Conservation (phyloP, 2,113 vertebrate species). For the Hippocampus abdominalis region DNA sequence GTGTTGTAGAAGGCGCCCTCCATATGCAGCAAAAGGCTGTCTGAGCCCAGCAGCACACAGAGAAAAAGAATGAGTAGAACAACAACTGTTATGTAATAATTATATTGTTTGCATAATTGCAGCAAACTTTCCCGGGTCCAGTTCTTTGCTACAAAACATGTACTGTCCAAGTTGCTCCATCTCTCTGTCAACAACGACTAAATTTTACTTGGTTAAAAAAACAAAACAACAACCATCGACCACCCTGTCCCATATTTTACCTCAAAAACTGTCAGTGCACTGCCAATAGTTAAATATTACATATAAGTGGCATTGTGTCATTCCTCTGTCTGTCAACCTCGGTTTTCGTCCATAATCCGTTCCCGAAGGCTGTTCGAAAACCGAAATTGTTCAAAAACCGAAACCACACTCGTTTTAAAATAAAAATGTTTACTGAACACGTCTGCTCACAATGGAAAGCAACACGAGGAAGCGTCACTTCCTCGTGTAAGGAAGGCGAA, state of each 20-base stretch:
- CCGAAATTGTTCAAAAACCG: no score
- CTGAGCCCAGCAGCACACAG: constrained; percentile 16
- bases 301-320: not conserved
- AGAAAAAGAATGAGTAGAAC: constrained; percentile 7
- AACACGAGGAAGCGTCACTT: no score
- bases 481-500: no score
- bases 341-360: no score
- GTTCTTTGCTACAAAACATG: constrained; percentile 8
- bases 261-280: not conserved
- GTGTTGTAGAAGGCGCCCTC: constrained; percentile 10
- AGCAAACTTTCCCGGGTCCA: not conserved
- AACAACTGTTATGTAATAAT: constrained; percentile 30
- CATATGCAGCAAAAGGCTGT: constrained; percentile 10
- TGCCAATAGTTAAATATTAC: constrained; percentile 1
- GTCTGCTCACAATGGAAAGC: no score
- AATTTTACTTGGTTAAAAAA: not conserved
- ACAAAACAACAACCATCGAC: not conserved
- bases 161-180: not conserved
- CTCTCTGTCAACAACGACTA: not conserved
- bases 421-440: no score
- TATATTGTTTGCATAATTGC: constrained; percentile 5
- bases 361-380: no score
- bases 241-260: not conserved
- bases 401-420: no score
- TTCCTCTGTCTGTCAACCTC: constrained; percentile 13